Conservation (phyloP, 2,113 vertebrate genomes). For the Erpornis zantholeuca region DNA sequence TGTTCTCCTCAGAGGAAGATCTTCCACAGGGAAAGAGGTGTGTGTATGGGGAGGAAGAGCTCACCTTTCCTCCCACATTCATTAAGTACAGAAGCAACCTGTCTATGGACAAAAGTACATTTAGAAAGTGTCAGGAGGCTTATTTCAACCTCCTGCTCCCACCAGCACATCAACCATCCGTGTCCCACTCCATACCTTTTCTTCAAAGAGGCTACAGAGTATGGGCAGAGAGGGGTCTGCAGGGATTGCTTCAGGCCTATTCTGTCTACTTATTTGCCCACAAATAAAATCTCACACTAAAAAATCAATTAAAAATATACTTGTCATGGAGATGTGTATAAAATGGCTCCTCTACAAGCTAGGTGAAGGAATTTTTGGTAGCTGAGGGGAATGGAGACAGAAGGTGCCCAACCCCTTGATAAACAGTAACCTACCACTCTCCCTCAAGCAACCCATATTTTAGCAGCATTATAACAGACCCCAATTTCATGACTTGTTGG, state of each 20-base stretch:
- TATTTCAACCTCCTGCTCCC: background rate
- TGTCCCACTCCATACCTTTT: background rate
- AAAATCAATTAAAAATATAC: background rate
- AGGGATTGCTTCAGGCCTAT: background rate
- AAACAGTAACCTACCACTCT: background rate
- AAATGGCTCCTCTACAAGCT: background rate
- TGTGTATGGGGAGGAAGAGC: background rate
- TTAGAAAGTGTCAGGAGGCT: background rate
- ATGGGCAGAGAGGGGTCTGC: background rate
- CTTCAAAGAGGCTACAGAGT: background rate
- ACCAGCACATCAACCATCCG: accelerated
- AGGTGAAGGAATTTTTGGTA: background rate
- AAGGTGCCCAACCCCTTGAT: background rate
- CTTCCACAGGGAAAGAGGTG: background rate
- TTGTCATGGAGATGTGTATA: background rate
- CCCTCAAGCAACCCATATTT: background rate
- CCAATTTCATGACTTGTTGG: background rate
- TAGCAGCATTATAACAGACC: background rate
- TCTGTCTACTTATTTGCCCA: background rate
- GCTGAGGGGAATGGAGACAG: background rate
- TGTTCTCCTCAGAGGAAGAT: background rate
- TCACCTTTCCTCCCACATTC: background rate
- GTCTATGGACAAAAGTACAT: background rate
- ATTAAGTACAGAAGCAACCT: background rate
- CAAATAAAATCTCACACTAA: background rate